Evolutionary conservation across 64 coral and sea anemone species (phyloP).

Genomic region (Exaiptasia diaphana): DNA sequence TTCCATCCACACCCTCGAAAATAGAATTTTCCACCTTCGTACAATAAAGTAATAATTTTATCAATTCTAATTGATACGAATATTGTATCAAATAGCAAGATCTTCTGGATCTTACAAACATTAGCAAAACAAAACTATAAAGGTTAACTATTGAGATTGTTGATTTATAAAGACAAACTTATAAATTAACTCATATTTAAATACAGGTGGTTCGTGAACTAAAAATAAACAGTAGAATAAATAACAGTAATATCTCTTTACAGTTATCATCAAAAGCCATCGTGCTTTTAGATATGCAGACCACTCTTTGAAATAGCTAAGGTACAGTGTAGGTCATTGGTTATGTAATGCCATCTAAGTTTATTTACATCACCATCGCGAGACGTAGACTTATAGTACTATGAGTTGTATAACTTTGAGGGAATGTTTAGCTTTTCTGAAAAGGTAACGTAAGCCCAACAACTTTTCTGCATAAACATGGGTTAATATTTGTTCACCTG

Average conservation of each 20-base stretch:
- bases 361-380: background rate
- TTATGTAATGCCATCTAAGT: background rate
- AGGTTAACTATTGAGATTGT: background rate
- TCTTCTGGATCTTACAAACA: background rate
- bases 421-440: conserved; percentile 38
- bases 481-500: conserved; percentile 22
- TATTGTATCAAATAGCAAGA: no score
- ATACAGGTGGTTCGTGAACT: no score
- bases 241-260: no score
- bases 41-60: background rate
- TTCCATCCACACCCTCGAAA: conserved; percentile 5
- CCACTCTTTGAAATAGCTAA: background rate
- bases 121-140: background rate
- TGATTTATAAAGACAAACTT: no score
- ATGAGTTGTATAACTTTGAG: background rate
- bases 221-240: no score
- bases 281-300: background rate
- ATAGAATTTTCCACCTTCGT: background rate
- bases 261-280: background rate
- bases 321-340: background rate
- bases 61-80: background rate
- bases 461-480: conserved; percentile 35
- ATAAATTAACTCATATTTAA: no score
- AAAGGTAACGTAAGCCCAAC: background rate
- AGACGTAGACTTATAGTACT: background rate